Conservation (phyloP, 2,888 invertebrate species). For the Clunio marinus region DNA sequence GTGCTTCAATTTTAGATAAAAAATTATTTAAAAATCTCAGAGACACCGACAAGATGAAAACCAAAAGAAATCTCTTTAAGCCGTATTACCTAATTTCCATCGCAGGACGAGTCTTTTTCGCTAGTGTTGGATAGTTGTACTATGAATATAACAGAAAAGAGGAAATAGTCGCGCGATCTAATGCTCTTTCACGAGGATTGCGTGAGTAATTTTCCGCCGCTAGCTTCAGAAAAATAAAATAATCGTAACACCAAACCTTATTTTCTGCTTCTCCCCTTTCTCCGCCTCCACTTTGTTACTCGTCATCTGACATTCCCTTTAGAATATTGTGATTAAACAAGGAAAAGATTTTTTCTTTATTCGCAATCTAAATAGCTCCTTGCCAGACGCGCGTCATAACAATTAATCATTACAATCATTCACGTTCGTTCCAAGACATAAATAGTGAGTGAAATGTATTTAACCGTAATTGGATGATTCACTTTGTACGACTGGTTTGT, state of each 20-base stretch:
- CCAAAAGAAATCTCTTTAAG: too few species aligned
- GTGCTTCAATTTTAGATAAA: too few species aligned
- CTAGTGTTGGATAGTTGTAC: too few species aligned
- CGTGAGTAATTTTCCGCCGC: conserved; percentile 27
- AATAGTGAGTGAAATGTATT: neutral
- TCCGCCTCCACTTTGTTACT: neutral
- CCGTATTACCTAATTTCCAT: too few species aligned
- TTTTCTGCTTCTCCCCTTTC: neutral
- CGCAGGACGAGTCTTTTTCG: too few species aligned
- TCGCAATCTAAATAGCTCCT: neutral
- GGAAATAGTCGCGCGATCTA: conserved; percentile 19
- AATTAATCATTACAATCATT: conserved; percentile 17
- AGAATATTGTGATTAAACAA: neutral
- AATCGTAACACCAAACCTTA: conserved; percentile 10
- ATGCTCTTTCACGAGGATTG: conserved; percentile 26
- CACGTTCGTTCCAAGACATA: neutral
- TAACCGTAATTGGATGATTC: conserved; percentile 8
- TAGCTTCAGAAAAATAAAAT: neutral
- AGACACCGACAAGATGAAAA: too few species aligned
- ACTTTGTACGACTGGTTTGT: too few species aligned
- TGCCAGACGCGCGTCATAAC: conserved; percentile 8
- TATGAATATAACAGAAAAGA: too few species aligned
- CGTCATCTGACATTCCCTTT: conserved; percentile 3
- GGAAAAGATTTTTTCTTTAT: neutral
- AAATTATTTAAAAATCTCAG: too few species aligned